phyloP scores from a whole-genome alignment of 2,113 vertebrate species.

The Macrotis lagotis region DNA sequence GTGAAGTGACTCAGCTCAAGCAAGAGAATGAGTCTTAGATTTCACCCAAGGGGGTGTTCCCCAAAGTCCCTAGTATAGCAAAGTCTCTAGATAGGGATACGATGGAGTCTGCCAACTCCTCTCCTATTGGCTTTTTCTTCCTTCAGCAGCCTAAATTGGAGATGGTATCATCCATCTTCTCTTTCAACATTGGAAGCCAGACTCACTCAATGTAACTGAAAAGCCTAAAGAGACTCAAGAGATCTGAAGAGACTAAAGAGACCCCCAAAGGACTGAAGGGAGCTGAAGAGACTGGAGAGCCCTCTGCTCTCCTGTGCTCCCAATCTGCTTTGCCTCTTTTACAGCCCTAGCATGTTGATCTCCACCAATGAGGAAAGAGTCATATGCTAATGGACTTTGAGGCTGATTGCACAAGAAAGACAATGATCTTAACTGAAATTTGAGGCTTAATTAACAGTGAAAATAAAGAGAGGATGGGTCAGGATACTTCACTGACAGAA shows the following conservation, averaged over 20 bases:
- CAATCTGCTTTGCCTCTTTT: not conserved
- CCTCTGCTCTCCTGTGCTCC: not conserved
- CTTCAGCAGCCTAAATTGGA: not conserved
- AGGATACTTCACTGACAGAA: not conserved
- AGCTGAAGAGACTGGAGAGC: not conserved
- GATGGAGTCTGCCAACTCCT: not conserved
- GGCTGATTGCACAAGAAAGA: not conserved
- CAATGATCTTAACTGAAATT: not conserved
- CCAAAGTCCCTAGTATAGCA: not conserved
- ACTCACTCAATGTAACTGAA: not conserved
- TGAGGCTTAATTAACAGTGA: slow-evolving; percentile 15
- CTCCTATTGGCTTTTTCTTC: not conserved
- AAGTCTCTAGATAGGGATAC: not conserved
- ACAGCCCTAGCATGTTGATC: not conserved
- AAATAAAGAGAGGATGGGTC: not conserved
- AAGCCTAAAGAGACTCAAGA: not conserved
- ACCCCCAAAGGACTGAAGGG: not conserved
- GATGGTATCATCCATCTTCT: not conserved
- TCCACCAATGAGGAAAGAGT: not conserved
- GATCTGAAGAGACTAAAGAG: not conserved
- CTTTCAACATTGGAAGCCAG: not conserved
- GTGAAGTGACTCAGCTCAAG: not conserved
- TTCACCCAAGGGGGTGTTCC: not conserved
- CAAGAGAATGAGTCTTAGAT: not conserved
- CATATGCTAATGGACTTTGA: not conserved